Base-by-base conservation (phyloP, 2,888 invertebrate species). In the Nudaria mundana region DNA sequence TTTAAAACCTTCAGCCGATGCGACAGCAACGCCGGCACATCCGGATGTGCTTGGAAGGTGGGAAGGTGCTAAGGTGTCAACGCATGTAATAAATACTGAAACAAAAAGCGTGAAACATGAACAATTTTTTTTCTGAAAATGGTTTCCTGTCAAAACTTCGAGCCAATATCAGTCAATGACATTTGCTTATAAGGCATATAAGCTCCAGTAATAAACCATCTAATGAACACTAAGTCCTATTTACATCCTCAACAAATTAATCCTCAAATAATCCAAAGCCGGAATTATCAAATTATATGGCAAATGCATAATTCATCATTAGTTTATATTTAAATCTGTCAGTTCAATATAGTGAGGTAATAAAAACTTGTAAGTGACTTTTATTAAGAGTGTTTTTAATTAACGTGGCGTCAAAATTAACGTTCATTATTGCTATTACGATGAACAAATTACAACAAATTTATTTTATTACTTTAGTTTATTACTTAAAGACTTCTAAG, bases 321-420 rank as follows among this genome's bases (percentile, higher is more conserved):
- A 28, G 28, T 5, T n/a, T n/a, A 49, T 31, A 28, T 32, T 40
- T 51, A 44, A 24, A 45, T 37, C 45, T 24, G 47, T 30, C 26
- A 24, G 45, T 42, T 48, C 45, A 56, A 52, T 59, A 59, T 49
- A 35, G 44, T 26, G 51, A 8, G 43, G 52, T 35, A 58, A 71
- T 72, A 71, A 71, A 72, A 52, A 62, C 65, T 65, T 57, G 55
- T 56, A 59, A 60, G 59, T 63, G 58, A 67, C 64, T 63, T 72
- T 71, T 63, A 62, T 56, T 33, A 45, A 42, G 33, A 40, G 32
- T 23, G 43, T 39, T 56, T 59, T 59, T 56, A 57, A 57, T 57
- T 57, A 59, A 57, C 44, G 37, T 34, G 32, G 57, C 52, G 60
- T 57, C 57, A 57, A 56, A 56, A 49, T 44, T 52, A 50, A 52